A percentile compares a stretch with the other conserved stretches of the same genome.
phyloP scores from a whole-genome alignment of 2,797 vertebrate species.

The Phoebastria nigripes region DNA sequence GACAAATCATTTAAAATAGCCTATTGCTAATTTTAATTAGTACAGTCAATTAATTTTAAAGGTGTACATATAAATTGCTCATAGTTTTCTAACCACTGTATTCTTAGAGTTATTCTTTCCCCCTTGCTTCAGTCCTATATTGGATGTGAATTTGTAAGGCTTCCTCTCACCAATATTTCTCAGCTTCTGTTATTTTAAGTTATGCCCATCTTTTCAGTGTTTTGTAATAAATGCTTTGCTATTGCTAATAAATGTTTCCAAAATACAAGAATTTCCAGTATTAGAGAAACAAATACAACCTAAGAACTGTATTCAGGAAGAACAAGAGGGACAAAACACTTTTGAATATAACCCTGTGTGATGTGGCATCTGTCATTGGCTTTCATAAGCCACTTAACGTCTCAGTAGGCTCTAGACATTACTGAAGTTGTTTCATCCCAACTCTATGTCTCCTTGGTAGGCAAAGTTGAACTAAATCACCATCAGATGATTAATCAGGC shows the following conservation, averaged over 20 bases:
- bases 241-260: background rate
- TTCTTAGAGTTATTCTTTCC: background rate
- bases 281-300: background rate
- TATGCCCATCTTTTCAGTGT: background rate
- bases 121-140: background rate
- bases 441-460: background rate
- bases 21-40: conserved; percentile 49
- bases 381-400: background rate
- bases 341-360: background rate
- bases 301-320: background rate
- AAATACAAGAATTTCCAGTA: background rate
- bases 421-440: background rate
- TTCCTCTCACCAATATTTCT: background rate
- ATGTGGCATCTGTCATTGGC: background rate
- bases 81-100: background rate
- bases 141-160: background rate
- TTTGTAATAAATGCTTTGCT: background rate
- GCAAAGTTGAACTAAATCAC: background rate
- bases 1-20: conserved; percentile 29
- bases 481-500: background rate
- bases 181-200: background rate
- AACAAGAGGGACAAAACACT: background rate
- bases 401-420: background rate
- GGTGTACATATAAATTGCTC: background rate
- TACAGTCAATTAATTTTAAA: conserved; percentile 31